Percentiles rank a stretch among this genome's conserved stretches.
Evolutionary conservation across 1,140 invertebrate species (phyloP).

Genomic region (Asobara japonica): DNA sequence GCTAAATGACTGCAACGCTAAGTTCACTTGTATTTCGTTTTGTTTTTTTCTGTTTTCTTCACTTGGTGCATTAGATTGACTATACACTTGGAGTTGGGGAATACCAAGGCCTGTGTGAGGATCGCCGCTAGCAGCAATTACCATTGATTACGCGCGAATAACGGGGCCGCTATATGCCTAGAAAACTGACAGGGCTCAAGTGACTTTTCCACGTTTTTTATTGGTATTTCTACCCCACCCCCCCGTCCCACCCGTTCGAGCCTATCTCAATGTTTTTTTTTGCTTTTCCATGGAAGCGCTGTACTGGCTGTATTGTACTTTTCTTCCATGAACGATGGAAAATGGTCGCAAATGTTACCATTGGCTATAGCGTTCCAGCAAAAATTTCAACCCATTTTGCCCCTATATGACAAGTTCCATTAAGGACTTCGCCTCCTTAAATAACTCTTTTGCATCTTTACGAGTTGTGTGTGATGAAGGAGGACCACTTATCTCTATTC

Average conservation of each 20-base stretch:
- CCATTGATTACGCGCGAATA: conserved; percentile 35
- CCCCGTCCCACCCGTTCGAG: neutral
- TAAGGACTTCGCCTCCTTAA: too few relatives aligned
- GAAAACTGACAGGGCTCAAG: conserved; percentile 12
- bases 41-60: neutral
- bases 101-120: conserved; percentile 10
- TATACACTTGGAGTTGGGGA: neutral
- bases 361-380: too few relatives aligned
- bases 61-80: neutral
- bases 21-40: neutral
- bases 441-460: too few relatives aligned
- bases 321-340: too few relatives aligned
- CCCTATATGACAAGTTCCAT: too few relatives aligned
- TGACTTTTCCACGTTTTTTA: conserved; percentile 18
- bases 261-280: neutral
- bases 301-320: too few relatives aligned
- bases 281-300: neutral
- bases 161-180: conserved; percentile 21
- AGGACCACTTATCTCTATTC: too few relatives aligned
- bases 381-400: too few relatives aligned
- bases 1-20: conserved; percentile 30
- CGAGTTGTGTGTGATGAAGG: too few relatives aligned
- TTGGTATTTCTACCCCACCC: neutral
- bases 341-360: too few relatives aligned
- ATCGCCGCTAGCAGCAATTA: conserved; percentile 33